Conservation (phyloP, 2,113 vertebrate species). For the Formicarius rufipectus region DNA sequence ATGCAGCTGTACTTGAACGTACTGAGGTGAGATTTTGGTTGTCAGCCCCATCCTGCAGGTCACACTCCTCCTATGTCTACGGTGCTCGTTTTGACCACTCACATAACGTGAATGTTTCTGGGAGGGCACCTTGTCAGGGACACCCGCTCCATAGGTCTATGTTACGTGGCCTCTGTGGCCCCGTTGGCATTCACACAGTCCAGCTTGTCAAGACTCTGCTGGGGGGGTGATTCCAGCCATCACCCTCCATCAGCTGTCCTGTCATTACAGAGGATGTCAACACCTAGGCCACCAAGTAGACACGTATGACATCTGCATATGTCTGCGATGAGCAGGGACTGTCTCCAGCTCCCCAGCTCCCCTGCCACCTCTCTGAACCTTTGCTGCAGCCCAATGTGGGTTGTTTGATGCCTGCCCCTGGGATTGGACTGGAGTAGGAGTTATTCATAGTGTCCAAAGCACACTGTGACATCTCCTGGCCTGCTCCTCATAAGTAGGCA, state of each 20-base stretch:
- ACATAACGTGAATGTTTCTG: not conserved
- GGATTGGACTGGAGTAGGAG: rapidly evolving
- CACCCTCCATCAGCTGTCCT: not conserved
- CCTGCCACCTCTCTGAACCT: not conserved
- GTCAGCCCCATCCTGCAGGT: not conserved
- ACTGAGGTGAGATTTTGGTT: not conserved
- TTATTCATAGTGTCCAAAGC: not conserved
- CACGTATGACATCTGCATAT: not conserved
- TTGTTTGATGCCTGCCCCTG: not conserved
- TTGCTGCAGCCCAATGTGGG: not conserved
- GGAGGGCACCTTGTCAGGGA: not conserved
- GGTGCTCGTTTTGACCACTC: not conserved
- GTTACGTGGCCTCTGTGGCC: rapidly evolving
- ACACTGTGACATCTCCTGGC: rapidly evolving
- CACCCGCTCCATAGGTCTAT: not conserved
- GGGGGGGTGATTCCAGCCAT: not conserved
- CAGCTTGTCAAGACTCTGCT: not conserved
- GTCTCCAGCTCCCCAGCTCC: not conserved
- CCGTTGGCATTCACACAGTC: not conserved
- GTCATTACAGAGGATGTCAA: rapidly evolving
- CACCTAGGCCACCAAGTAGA: not conserved
- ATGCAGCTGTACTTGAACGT: not conserved
- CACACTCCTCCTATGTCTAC: not conserved
- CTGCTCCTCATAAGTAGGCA: rapidly evolving
- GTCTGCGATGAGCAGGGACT: not conserved